Evolutionary conservation across 1,140 invertebrate genomes (phyloP).

Genomic region (Drosophila serrata): DNA sequence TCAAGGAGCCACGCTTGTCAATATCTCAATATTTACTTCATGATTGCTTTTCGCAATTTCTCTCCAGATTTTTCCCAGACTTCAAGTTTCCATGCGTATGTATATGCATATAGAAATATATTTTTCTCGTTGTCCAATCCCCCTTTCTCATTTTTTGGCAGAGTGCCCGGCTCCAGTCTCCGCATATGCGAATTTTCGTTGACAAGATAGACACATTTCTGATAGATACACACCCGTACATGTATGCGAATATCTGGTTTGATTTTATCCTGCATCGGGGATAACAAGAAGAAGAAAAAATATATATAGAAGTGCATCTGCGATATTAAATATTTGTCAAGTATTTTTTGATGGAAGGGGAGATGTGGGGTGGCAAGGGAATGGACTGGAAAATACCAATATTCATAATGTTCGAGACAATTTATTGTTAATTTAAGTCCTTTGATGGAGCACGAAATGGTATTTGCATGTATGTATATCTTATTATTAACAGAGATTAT

Average conservation of each 20-base stretch:
- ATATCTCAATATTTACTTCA: constrained; percentile 53
- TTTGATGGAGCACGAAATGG: constrained; percentile 3
- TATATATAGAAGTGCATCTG: constrained; percentile 22
- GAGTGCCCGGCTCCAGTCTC: constrained; percentile 17
- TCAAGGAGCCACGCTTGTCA: constrained; percentile 18
- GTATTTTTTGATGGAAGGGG: neutral
- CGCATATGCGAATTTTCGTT: constrained; percentile 35
- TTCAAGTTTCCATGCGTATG: constrained; percentile 22
- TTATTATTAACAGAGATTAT: neutral
- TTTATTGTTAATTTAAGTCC: constrained; percentile 26
- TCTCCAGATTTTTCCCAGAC: constrained; percentile 40
- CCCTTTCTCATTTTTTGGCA: constrained; percentile 36
- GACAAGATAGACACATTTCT: constrained; percentile 49
- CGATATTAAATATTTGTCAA: constrained; percentile 59
- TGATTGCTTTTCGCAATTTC: constrained; percentile 63
- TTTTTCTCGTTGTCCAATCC: constrained; percentile 27
- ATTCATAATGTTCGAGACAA: constrained; percentile 29
- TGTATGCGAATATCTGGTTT: constrained; percentile 18
- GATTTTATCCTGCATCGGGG: constrained; percentile 20
- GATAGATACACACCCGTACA: constrained; percentile 39
- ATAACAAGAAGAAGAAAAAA: neutral
- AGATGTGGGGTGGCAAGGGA: neutral
- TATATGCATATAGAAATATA: constrained; percentile 33
- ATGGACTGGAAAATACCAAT: constrained; percentile 33
- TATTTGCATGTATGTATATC: too few relatives aligned